Percentiles rank a stretch among this genome's conserved stretches.
phyloP scores from a whole-genome alignment of 2,888 invertebrate species.

The Hirtodrosophila cameraria region DNA sequence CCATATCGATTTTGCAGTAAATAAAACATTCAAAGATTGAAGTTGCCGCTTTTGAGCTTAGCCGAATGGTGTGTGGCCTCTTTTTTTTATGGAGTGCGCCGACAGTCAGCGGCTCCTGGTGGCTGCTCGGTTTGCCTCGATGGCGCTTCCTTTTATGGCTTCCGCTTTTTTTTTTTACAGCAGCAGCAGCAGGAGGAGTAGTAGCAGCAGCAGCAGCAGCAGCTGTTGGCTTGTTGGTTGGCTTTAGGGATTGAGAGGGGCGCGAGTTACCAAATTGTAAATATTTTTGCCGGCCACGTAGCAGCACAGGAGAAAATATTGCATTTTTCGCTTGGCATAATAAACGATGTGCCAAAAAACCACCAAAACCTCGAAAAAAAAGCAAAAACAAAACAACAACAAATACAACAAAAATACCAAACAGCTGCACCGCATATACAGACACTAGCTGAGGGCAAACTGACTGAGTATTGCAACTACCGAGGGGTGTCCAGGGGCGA shows the following conservation, averaged over 20 bases:
- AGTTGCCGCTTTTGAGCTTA: constrained; percentile 79
- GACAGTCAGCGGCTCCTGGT: constrained; percentile 43
- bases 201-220: constrained; percentile 38
- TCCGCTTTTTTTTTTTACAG: constrained; percentile 51
- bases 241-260: constrained; percentile 31
- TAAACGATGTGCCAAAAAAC: constrained; percentile 83
- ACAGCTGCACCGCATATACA: constrained; percentile 53
- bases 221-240: constrained; percentile 53
- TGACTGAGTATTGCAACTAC: constrained; percentile 12
- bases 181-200: constrained; percentile 4
- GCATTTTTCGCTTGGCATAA: constrained; percentile 81
- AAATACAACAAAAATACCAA: constrained; percentile 39
- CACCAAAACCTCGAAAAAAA: constrained; percentile 55
- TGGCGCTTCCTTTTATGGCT: constrained; percentile 77
- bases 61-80: constrained; percentile 76
- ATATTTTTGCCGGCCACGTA: constrained; percentile 78
- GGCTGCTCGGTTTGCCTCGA: constrained; percentile 53
- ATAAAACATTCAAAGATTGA: constrained; percentile 78
- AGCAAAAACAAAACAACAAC: constrained; percentile 11
- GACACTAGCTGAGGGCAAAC: constrained; percentile 11
- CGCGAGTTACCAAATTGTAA: constrained; percentile 75
- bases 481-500: constrained; percentile 2
- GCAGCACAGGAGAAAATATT: constrained; percentile 77
- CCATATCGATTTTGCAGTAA: constrained; percentile 79
- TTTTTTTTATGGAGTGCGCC: constrained; percentile 69